These are phyloP conservation scores for Drosophila pseudoananassae DNA, from an alignment of 1,140 invertebrate species.

Conservation along the genomic window DNA sequence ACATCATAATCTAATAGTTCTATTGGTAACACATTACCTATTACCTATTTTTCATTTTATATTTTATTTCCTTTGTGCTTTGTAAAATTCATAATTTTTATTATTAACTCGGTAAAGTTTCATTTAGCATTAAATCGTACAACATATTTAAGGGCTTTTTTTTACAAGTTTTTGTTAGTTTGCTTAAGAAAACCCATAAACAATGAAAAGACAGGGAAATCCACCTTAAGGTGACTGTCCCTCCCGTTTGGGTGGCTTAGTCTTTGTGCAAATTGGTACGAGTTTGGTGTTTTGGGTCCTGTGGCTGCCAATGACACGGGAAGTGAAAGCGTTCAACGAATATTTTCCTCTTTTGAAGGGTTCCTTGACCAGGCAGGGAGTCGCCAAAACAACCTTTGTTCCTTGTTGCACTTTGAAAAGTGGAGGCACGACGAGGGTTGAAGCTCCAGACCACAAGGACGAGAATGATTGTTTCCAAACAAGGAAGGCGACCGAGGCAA, in stretches of 20 bases:
- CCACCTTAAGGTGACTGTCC: background rate
- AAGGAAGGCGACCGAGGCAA: conserved; percentile 29
- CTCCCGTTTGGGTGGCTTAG: conserved; percentile 32
- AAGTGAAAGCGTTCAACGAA: conserved; percentile 72
- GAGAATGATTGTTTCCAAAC: conserved; percentile 28
- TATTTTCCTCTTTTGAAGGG: conserved; percentile 48
- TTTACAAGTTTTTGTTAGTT: too few relatives aligned
- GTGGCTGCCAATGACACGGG: conserved; percentile 75
- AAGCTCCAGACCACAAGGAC: conserved; percentile 37
- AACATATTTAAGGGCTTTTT: too few relatives aligned
- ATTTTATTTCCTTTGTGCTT: too few relatives aligned
- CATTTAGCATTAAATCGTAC: too few relatives aligned
- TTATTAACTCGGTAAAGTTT: too few relatives aligned
- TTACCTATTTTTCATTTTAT: background rate
- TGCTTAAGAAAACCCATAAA: background rate
- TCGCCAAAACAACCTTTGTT: conserved; percentile 56
- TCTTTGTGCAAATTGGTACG: conserved; percentile 48
- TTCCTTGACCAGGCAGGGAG: conserved; percentile 62
- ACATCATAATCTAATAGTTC: background rate
- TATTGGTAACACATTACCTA: background rate
- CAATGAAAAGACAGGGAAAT: background rate
- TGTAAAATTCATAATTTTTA: too few relatives aligned
- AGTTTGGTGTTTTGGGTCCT: conserved; percentile 24
- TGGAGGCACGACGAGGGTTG: conserved; percentile 62
- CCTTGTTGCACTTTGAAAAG: conserved; percentile 44